These are phyloP conservation scores for Alloplasta piceator DNA, from an alignment of 2,888 invertebrate species.

Conservation along the genomic window DNA sequence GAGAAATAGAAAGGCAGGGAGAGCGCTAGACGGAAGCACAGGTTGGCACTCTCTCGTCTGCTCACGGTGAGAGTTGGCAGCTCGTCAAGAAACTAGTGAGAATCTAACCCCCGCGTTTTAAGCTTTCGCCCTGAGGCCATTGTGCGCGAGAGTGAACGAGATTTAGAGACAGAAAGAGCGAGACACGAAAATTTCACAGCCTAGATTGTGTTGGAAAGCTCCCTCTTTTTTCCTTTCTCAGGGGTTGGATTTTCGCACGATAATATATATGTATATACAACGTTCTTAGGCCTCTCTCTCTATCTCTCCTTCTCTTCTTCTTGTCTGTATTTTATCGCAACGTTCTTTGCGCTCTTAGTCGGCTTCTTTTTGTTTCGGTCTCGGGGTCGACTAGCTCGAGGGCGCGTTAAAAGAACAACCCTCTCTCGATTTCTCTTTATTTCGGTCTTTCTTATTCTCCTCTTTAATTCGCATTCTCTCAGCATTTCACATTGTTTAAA, in stretches of 20 bases:
- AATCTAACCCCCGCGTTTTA: slow-evolving; percentile 77
- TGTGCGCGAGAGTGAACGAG: slow-evolving; percentile 63
- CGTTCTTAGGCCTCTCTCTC: slow-evolving; percentile 43
- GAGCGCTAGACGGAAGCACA: slow-evolving; percentile 58
- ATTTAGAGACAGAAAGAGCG: not conserved
- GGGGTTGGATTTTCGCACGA: slow-evolving; percentile 11
- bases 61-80: slow-evolving; percentile 81
- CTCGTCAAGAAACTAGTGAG: slow-evolving; percentile 82
- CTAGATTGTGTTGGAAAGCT: slow-evolving; percentile 43
- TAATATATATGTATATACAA: slow-evolving; percentile 39
- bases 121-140: slow-evolving; percentile 60
- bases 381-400: slow-evolving; percentile 74
- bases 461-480: slow-evolving; percentile 11
- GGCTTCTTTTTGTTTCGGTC: slow-evolving; percentile 70
- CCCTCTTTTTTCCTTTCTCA: slow-evolving; percentile 32
- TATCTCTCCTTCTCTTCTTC: not conserved
- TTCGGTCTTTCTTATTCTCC: slow-evolving; percentile 27
- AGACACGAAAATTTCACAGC: slow-evolving; percentile 32
- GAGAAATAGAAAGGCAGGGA: slow-evolving; percentile 37
- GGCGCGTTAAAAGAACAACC: slow-evolving; percentile 16
- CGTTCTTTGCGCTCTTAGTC: slow-evolving; percentile 59
- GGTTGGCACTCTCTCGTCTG: slow-evolving; percentile 71
- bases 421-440: slow-evolving; percentile 23
- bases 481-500: slow-evolving; percentile 11
- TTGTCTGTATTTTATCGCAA: slow-evolving; percentile 64